Evolutionary conservation across 2,113 vertebrate species (phyloP).

Genomic region (Tragelaphus strepsiceros): DNA sequence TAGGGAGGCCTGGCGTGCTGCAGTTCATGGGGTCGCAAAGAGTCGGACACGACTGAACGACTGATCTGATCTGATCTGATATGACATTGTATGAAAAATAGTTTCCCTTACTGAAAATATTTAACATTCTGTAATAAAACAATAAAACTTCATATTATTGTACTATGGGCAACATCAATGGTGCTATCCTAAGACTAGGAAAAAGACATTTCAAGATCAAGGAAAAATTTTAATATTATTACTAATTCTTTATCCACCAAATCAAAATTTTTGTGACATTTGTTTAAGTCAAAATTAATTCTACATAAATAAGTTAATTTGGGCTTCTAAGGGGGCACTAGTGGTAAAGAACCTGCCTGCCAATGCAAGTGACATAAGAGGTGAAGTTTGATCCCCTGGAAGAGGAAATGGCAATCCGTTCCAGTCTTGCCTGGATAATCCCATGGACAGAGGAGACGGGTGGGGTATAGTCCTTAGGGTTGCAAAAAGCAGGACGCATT

Average conservation of each 20-base stretch:
- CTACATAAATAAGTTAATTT: not conserved
- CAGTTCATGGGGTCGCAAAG: too few relatives aligned
- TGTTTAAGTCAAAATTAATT: not conserved
- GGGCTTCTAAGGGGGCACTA: not conserved
- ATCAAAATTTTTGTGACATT: not conserved
- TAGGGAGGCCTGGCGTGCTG: too few relatives aligned
- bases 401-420: not conserved
- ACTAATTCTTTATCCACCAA: not conserved
- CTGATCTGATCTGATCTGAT: too few relatives aligned
- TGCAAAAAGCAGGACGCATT: not conserved
- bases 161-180: not conserved
- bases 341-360: not conserved
- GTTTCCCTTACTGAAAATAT: not conserved
- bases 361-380: not conserved
- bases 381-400: not conserved
- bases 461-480: not conserved
- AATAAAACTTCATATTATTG: not conserved
- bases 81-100: not conserved
- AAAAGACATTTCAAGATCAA: not conserved
- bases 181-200: not conserved
- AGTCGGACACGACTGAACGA: too few relatives aligned
- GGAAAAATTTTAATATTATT: not conserved
- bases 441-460: not conserved
- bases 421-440: not conserved
- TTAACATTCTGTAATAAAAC: not conserved